phyloP scores from a whole-genome alignment of 1,140 invertebrate genomes.

The Drosophila murphyi region DNA sequence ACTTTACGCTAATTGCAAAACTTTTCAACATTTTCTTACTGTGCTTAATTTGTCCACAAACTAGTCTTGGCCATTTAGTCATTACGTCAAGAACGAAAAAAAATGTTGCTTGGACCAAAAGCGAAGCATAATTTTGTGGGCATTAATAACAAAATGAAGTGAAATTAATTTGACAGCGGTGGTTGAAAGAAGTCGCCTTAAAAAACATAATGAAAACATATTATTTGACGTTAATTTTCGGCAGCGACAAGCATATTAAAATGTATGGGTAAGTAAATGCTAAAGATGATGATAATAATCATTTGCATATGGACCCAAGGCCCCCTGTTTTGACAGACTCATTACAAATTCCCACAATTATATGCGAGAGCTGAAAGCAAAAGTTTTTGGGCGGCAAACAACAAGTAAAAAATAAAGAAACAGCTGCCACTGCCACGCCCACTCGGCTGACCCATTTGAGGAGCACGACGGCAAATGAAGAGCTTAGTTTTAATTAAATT shows the following conservation, averaged over 20 bases:
- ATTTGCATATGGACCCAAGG: slow-evolving; percentile 49
- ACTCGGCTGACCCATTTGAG: slow-evolving; percentile 31
- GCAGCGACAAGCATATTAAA: slow-evolving; percentile 48
- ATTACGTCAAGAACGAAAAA: slow-evolving; percentile 26
- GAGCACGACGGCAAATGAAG: slow-evolving; percentile 42
- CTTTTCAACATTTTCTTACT: slow-evolving; percentile 36
- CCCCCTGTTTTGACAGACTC: slow-evolving; percentile 7
- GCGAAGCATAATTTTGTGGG: slow-evolving; percentile 52
- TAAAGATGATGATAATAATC: slow-evolving; percentile 60
- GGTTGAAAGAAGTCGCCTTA: slow-evolving; percentile 13
- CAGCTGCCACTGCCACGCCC: slow-evolving; percentile 24
- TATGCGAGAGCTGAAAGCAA: slow-evolving; percentile 21
- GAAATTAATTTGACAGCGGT: slow-evolving; percentile 59
- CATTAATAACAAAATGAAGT: slow-evolving; percentile 63
- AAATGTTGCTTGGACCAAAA: slow-evolving; percentile 22
- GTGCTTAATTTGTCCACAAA: slow-evolving; percentile 39
- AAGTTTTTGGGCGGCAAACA: slow-evolving; percentile 20
- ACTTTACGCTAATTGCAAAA: slow-evolving; percentile 48
- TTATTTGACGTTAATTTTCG: slow-evolving; percentile 59
- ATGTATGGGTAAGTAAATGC: slow-evolving; percentile 55
- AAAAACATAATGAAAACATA: slow-evolving; percentile 65
- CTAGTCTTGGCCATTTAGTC: slow-evolving; percentile 34
- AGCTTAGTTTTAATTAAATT: slow-evolving; percentile 72
- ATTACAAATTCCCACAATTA: slow-evolving; percentile 56
- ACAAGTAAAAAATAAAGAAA: background rate